Evolutionary conservation across 2,797 vertebrate species (phyloP).

Genomic region (Enteromius trimaculatus): DNA sequence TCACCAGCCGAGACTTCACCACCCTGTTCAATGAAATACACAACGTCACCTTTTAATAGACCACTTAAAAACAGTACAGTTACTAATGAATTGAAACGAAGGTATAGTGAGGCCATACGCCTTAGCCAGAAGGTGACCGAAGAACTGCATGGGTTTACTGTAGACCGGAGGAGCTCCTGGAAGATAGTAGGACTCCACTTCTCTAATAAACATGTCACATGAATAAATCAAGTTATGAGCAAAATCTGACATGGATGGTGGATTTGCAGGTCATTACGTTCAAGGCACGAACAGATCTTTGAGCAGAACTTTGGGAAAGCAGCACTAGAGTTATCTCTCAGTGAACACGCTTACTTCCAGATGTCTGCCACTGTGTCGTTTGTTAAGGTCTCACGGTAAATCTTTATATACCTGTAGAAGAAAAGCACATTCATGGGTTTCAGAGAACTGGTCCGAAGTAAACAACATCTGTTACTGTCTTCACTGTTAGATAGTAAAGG

Average conservation of each 20-base stretch:
- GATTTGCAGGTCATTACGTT: background rate
- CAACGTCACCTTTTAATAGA: background rate
- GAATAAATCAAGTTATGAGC: background rate
- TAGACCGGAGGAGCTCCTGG: constrained; percentile 31
- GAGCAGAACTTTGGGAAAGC: background rate
- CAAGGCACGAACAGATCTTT: background rate
- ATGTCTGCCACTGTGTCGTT: background rate
- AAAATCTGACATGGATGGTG: background rate
- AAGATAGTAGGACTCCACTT: constrained; percentile 28
- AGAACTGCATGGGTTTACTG: constrained; percentile 28
- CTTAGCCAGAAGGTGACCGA: constrained; percentile 39
- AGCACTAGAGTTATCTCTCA: background rate
- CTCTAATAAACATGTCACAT: constrained; percentile 11
- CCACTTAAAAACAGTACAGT: background rate
- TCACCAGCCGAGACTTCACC: constrained; percentile 18
- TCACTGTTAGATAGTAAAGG: background rate
- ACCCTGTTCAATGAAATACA: constrained; percentile 21
- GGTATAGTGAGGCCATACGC: constrained; percentile 7
- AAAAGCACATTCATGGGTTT: background rate
- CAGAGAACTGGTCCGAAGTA: background rate
- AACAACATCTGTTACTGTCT: background rate
- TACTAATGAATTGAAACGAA: background rate
- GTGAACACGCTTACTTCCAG: constrained; percentile 35
- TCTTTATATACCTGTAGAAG: background rate
- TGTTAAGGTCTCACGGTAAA: background rate